Evolutionary conservation across 1,140 invertebrate genomes (phyloP).

Genomic region (Tetraneura akinire): DNA sequence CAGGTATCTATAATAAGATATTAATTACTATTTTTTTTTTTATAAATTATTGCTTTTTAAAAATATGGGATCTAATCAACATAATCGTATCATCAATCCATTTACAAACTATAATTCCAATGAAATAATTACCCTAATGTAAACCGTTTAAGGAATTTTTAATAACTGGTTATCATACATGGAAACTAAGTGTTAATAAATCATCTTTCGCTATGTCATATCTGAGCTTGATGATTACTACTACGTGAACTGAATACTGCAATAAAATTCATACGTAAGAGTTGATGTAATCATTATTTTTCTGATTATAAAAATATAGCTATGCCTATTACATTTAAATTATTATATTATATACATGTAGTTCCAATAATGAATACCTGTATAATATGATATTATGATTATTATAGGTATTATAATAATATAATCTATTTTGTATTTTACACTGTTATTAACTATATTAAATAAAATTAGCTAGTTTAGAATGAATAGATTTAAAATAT

Average conservation of each 20-base stretch:
- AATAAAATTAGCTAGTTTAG: too few relatives aligned
- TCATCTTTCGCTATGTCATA: slow-evolving; percentile 24
- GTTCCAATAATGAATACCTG: too few relatives aligned
- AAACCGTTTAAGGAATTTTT: slow-evolving; percentile 44
- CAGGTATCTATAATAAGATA: neutral
- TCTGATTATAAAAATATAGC: too few relatives aligned
- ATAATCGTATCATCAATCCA: slow-evolving; percentile 13
- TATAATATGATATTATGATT: too few relatives aligned
- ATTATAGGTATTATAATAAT: too few relatives aligned
- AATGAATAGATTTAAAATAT: too few relatives aligned
- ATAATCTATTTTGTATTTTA: too few relatives aligned
- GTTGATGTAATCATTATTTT: too few relatives aligned
- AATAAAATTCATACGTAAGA: neutral
- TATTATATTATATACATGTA: too few relatives aligned
- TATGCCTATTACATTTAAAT: too few relatives aligned
- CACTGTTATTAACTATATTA: too few relatives aligned
- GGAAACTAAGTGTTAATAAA: slow-evolving; percentile 33
- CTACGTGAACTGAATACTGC: slow-evolving; percentile 13
- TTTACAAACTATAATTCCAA: slow-evolving; percentile 33
- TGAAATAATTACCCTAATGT: slow-evolving; percentile 37
- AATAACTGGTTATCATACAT: slow-evolving; percentile 40
- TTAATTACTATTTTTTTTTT: slow-evolving; percentile 31
- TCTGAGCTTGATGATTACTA: slow-evolving; percentile 14
- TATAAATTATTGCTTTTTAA: slow-evolving; percentile 41
- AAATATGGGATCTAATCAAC: slow-evolving; percentile 24